Evolutionary conservation across 2,797 vertebrate species (phyloP), one percentile per base, ranked within the genome.

Genomic region (Crocodylus rhombifer): DNA sequence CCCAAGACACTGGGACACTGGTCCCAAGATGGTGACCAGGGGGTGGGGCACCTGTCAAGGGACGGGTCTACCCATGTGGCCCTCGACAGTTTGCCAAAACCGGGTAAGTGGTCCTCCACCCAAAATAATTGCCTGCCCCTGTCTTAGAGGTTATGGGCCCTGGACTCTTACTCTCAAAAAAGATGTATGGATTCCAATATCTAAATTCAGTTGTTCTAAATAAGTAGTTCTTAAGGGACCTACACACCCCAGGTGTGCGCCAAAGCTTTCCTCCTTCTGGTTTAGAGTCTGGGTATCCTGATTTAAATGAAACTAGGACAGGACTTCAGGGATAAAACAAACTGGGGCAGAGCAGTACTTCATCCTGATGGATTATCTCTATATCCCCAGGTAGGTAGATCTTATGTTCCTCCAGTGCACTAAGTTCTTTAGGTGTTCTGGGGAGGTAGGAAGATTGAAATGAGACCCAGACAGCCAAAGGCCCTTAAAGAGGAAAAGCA

Each of bases 281-380:
- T 93, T 94, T 95, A 82, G 57, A 84, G 74, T 64, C 60, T 93
- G 74, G 60, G 33, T 89, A 87, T 92, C 91, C 91, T 84, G 92
- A 65, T 95, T 96, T 91, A 84, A 86, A 82, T 12, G 2, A 64
- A 95, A 95, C 71, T 89, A 91, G 96, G 95, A 61, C 90, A 88
- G 21, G 33, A 77, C 87, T 94, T 90, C 80, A 79, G 60, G 95
- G 92, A 93, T 95, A 67, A 90, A 90, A 55, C 2, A 2, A 86
- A 61, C 21, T 67, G 65, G n/a, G 18, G n/a, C 21, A 25, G 11
- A 26, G 28, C 62, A 77, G 14, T 57, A 58, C 14, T 16, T 9
- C 9, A 14, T 51, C 36, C 69, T 51, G 21, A 51, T 71, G 20
- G 42, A 51, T 51, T 51, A 51, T 51, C 42, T 10, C 42, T 51